These are phyloP conservation scores for Eremobia ochroleuca DNA, from an alignment of 2,888 invertebrate genomes.

Conservation along the genomic window DNA sequence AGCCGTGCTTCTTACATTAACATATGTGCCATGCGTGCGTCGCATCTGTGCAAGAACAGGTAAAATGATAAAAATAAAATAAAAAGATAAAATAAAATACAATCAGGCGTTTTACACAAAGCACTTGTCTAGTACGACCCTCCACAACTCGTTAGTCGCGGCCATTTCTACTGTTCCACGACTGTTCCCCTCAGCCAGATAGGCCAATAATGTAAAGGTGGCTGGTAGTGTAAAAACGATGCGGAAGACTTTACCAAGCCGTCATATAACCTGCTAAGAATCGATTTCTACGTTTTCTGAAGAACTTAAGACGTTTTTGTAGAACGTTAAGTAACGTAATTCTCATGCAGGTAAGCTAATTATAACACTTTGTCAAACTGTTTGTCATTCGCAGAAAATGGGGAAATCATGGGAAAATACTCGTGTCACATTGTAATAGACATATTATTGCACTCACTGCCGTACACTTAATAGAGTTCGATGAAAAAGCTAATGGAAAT, in stretches of 20 bases:
- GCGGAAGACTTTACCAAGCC: slow-evolving; percentile 2
- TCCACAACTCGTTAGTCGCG: too few relatives aligned
- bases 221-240: not conserved
- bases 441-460: slow-evolving; percentile 28
- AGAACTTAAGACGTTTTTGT: slow-evolving; percentile 50
- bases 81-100: too few relatives aligned
- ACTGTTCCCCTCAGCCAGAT: too few relatives aligned
- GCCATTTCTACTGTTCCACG: too few relatives aligned
- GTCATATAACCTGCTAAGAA: slow-evolving; percentile 19
- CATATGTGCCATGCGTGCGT: too few relatives aligned
- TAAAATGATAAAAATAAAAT: too few relatives aligned
- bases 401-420: slow-evolving; percentile 65
- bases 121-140: too few relatives aligned
- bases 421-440: slow-evolving; percentile 34
- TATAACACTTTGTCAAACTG: slow-evolving; percentile 58
- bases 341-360: slow-evolving; percentile 63
- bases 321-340: slow-evolving; percentile 50
- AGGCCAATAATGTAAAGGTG: not conserved
- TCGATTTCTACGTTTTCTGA: slow-evolving; percentile 39
- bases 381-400: slow-evolving; percentile 61
- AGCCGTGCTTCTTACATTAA: too few relatives aligned
- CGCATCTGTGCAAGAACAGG: too few relatives aligned
- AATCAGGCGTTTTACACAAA: too few relatives aligned
- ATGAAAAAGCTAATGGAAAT: slow-evolving; percentile 36
- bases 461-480: slow-evolving; percentile 2